Base-by-base conservation (phyloP, 1,140 invertebrate species). In the Drosophila bifasciata region DNA sequence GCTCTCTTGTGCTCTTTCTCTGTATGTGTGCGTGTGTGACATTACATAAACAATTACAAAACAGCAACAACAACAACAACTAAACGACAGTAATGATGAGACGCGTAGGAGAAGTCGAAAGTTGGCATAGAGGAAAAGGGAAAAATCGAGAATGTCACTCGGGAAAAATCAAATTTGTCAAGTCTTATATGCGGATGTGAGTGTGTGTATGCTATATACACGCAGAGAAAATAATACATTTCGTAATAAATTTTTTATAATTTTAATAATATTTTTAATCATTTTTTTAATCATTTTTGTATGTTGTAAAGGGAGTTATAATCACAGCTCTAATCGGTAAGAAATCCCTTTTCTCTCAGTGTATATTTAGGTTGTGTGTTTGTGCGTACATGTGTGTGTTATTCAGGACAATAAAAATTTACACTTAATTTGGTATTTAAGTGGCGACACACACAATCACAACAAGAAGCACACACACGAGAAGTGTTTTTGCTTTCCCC, bases 391-490 rank as follows among this genome's bases (percentile, higher is more conserved):
- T 43, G 9, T 61, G 39, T 62, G 9, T 55, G 46, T 73, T 57
- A 49, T 55, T 81, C 76, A 86, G 80, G 63, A 81, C 78, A 81
- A 88, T 88, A 88, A 88, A 88, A 88, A 88, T 88, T 88, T 88
- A 88, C 81, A 86, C 83, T 86, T 88, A 88, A 88, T 86, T 88
- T 81, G 63, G 78, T 67, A 81, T 88, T 86, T 81, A 86, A 86
- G 83, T 86, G 81, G 79, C 79, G 78, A 81, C 72, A 48, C 55
- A 50, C 28, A 61, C 55, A 50, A 41, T 45, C 56, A 43, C 52
- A 64, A 60, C 52, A 56, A 57, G 8, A 6, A 32, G 28, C 28
- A 32, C 28, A 32, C 21, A 45, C 51, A 16, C 28, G 28, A 43
- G 28, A 19, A 64, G 60, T 83, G 56, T 49, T 71, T 68, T 70